phyloP scores from a whole-genome alignment of 2,888 invertebrate genomes.

The Acronicta leporina region DNA sequence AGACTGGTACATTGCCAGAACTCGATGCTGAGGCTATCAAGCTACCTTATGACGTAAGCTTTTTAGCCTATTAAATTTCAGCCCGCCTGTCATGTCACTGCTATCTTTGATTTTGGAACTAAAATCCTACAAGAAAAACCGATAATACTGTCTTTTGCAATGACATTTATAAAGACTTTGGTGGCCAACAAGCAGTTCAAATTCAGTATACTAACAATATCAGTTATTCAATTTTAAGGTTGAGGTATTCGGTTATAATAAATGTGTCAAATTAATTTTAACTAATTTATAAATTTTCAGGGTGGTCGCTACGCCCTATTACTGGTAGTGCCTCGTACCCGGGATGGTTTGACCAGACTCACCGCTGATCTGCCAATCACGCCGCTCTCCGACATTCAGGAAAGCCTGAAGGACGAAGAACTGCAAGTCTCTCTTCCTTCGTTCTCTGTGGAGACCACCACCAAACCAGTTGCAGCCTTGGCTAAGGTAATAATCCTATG shows the following conservation, averaged over 20 bases:
- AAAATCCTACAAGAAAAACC: too few species aligned
- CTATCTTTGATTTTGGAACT: too few species aligned
- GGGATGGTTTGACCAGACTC: conserved; percentile 88
- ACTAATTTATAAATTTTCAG: conserved; percentile 66
- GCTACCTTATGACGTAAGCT: conserved; percentile 92
- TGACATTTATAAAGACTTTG: neutral
- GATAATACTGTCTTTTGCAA: neutral
- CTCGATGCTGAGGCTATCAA: conserved; percentile 92
- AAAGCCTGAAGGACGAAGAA: conserved; percentile 78
- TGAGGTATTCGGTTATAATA: too few species aligned
- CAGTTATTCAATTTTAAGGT: too few species aligned
- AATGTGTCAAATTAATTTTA: neutral
- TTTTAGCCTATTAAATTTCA: neutral
- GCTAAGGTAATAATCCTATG: conserved; percentile 79
- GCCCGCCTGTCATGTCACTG: neutral
- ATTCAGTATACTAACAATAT: too few species aligned
- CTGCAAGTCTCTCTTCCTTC: conserved; percentile 88
- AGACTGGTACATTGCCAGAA: conserved; percentile 89
- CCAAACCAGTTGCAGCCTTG: conserved; percentile 89
- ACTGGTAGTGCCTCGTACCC: conserved; percentile 88
- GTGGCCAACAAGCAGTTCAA: too few species aligned
- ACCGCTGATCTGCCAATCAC: conserved; percentile 87
- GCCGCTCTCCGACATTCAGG: conserved; percentile 80
- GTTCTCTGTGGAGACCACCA: conserved; percentile 91
- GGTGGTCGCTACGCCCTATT: conserved; percentile 89